phyloP scores from a whole-genome alignment of 2,797 vertebrate genomes.

The Eulemur mongoz region DNA sequence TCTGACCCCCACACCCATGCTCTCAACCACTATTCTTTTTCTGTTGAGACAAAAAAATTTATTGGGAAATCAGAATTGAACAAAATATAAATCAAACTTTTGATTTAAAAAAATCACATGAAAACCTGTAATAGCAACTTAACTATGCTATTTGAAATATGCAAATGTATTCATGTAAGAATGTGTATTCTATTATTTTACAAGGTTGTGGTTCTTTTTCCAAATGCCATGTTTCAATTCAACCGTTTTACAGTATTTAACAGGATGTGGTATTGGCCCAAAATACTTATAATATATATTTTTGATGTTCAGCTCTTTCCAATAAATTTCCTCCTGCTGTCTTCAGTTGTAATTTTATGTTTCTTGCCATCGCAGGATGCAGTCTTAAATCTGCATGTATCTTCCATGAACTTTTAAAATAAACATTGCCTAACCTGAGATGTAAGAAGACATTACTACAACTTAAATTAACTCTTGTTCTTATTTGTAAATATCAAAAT shows the following conservation, averaged over 20 bases:
- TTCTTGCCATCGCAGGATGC: not conserved
- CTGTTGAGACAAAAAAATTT: not conserved
- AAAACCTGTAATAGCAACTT: not conserved
- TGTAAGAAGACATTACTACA: not conserved
- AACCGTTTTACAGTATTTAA: slow-evolving; percentile 35
- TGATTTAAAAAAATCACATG: not conserved
- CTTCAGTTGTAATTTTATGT: not conserved
- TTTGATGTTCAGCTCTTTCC: not conserved
- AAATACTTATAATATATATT: not conserved
- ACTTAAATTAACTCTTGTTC: slow-evolving; percentile 3
- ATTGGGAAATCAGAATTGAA: not conserved
- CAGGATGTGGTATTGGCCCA: not conserved
- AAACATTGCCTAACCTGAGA: slow-evolving; percentile 30
- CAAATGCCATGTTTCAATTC: slow-evolving; percentile 54
- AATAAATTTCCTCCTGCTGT: slow-evolving; percentile 2
- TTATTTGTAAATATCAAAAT: not conserved
- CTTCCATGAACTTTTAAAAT: not conserved
- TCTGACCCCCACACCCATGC: not conserved
- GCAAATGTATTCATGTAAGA: slow-evolving; percentile 22
- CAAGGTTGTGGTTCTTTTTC: not conserved
- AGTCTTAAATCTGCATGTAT: not conserved
- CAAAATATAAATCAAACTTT: slow-evolving; percentile 1
- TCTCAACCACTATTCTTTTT: not conserved
- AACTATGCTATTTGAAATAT: slow-evolving; percentile 6
- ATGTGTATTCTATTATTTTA: slow-evolving; percentile 6